Evolutionary conservation across 1,140 invertebrate species (phyloP), one percentile per base, ranked within the genome.

Genomic region (Diprion similis): DNA sequence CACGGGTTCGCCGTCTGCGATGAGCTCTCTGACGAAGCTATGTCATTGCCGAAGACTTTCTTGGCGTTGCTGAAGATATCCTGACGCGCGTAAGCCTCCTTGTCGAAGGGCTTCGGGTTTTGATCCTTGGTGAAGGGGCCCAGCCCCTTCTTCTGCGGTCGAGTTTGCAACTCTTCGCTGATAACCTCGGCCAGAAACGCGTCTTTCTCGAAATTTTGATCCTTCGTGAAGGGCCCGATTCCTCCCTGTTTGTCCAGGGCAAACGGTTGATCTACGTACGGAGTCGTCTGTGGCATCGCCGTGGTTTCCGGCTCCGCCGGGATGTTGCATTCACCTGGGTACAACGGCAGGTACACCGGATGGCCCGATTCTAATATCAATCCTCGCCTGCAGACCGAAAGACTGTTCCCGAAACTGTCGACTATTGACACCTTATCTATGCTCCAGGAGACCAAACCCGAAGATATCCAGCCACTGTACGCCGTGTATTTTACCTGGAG

Each of bases 391-490:
- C 95, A 97, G 46, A 95, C 90, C 0, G 95, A 96, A 37, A 93
- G 90, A 17, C 93, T 93, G 81, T 94, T 93, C 1, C 95, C 95
- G 80, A 94, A 96, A 83, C 95, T 96, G 82, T 97, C 95, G n/a
- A 92, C 92, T 15, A 98, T 89, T 24, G 93, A 91, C 11, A 98
- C 89, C 84, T 96, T 96, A 82, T 97, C 94, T 68, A 98, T 91
- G 76, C 90, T 92, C 91, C 95, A 94, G 46, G 92, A 89, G 67
- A 92, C 90, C 51, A 95, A 87, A 0, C 95, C 96, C 15, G 94
- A 95, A n/a, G 93, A 95, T 68, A 97, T 91, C 96, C 96, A 98
- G 4, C 96, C 96, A 73, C 93, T 94, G 87, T 97, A 98, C 0
- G 95, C 95, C 1, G 93, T 95, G 87, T 98, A 98, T 69, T 94